These are phyloP conservation scores for Artemia sp. DNA, from an alignment of 2,888 invertebrate genomes.

Conservation along the genomic window DNA sequence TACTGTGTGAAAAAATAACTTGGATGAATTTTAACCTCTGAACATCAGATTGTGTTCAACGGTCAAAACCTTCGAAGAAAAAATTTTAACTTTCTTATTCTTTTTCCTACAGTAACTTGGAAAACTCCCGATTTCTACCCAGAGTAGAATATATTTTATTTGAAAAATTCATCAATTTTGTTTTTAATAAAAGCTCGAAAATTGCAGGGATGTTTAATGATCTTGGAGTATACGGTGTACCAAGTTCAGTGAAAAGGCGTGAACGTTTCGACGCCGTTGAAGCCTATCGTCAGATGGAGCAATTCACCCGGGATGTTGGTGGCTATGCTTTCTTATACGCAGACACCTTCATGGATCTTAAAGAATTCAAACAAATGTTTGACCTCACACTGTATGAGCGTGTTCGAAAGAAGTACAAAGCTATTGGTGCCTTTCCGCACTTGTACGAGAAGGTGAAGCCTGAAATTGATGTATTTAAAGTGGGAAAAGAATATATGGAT, in stretches of 20 bases:
- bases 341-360: conserved; percentile 47
- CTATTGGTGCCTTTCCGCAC: conserved; percentile 45
- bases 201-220: conserved; percentile 47
- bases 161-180: not conserved
- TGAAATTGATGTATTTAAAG: conserved; percentile 45
- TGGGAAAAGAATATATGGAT: conserved; percentile 34
- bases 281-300: conserved; percentile 50
- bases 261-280: conserved; percentile 44
- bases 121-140: too few relatives aligned
- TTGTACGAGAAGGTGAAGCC: conserved; percentile 46
- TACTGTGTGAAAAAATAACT: too few relatives aligned
- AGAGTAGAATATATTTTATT: too few relatives aligned
- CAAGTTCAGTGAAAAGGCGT: conserved; percentile 43
- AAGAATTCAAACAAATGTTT: conserved; percentile 50
- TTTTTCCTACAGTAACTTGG: too few relatives aligned
- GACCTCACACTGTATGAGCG: conserved; percentile 45
- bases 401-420: conserved; percentile 42
- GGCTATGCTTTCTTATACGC: conserved; percentile 52
- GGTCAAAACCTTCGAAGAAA: too few relatives aligned
- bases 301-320: conserved; percentile 47
- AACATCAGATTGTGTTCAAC: too few relatives aligned
- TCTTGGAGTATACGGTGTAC: conserved; percentile 50
- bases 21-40: too few relatives aligned
- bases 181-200: too few relatives aligned
- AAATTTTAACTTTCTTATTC: too few relatives aligned